Percentiles rank a stretch among this genome's conserved stretches.
phyloP scores from a whole-genome alignment of 2,113 vertebrate genomes.

The Thryonomys swinderianus region DNA sequence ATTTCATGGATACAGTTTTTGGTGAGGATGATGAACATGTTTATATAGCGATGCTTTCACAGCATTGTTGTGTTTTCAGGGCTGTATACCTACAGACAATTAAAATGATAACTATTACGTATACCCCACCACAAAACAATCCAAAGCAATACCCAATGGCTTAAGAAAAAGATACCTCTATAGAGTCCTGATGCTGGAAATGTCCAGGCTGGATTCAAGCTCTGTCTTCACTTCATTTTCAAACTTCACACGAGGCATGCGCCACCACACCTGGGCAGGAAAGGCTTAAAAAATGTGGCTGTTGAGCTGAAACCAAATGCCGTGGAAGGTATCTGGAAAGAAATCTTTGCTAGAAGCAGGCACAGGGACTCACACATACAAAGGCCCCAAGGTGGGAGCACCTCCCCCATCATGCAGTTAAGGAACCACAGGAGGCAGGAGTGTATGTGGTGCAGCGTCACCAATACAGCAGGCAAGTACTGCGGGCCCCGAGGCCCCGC shows the following conservation, averaged over 20 bases:
- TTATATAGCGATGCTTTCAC: no score
- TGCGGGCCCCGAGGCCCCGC: fast-evolving
- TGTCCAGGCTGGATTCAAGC: no score
- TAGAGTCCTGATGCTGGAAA: no score
- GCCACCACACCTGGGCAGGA: neutral
- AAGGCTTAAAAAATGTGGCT: neutral
- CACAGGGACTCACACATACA: neutral
- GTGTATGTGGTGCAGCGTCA: neutral
- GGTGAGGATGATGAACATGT: no score
- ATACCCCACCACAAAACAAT: no score
- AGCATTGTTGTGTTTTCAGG: no score
- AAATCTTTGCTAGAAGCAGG: neutral
- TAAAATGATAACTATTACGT: no score
- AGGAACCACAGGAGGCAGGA: neutral
- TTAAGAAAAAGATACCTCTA: no score
- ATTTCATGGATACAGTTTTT: neutral
- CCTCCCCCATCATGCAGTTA: fast-evolving
- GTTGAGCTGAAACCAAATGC: neutral
- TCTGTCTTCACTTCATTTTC: no score
- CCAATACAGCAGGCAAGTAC: fast-evolving
- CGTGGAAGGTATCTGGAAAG: neutral
- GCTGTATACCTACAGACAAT: no score
- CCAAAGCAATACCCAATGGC: no score
- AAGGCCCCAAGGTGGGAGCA: neutral
- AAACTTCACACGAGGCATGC: no score